Evolutionary conservation across 1,140 invertebrate genomes (phyloP), one percentile per base, ranked within the genome.

Genomic region (Rhopalosiphum padi): DNA sequence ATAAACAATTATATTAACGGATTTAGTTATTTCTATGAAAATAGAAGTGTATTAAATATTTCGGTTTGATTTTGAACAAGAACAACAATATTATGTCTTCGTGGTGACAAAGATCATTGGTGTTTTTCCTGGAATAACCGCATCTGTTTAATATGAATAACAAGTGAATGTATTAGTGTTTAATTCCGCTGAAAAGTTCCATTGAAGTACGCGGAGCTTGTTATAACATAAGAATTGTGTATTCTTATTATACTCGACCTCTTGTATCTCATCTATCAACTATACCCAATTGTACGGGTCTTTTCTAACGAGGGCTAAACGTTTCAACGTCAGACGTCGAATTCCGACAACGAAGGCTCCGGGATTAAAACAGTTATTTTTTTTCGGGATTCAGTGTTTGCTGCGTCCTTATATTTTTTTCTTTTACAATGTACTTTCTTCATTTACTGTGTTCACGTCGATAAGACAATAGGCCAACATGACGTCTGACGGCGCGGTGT

Each of bases 241-340:
- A 25, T 55, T 90, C 25, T 90, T 60, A 51, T 60, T 60, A 60
- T 77, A 30, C 9, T 68, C 18, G 55, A 77, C 25, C 43, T 30
- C 18, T 25, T 41, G 21, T 90, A 53, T 89, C 89, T 41, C 6
- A 46, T n/a, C 41, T 30, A 46, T 77, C 60, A 91, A 43, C 25
- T 37, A 46, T 37, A 46, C 30, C 35, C 37, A 2, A 46, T 35
- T 37, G 23, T 77, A 43, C 35, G 41, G 60, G 41, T 46, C 23
- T 60, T 55, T 77, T 82, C n/a, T 82, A 82, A 91, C 90, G 43
- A 77, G 60, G 55, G 68, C 37, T 82, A 82, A 92, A 92, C 43
- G 68, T 83, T 82, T 92, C 68, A 77, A 92, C 48, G 60, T 48
- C 68, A 83, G 77, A 83, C 46, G 60, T 83, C 43, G 30, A 91